Evolutionary conservation across 2,113 vertebrate species (phyloP), one percentile per base, ranked within the genome.

Genomic region (Phalacrocorax brasilianus): DNA sequence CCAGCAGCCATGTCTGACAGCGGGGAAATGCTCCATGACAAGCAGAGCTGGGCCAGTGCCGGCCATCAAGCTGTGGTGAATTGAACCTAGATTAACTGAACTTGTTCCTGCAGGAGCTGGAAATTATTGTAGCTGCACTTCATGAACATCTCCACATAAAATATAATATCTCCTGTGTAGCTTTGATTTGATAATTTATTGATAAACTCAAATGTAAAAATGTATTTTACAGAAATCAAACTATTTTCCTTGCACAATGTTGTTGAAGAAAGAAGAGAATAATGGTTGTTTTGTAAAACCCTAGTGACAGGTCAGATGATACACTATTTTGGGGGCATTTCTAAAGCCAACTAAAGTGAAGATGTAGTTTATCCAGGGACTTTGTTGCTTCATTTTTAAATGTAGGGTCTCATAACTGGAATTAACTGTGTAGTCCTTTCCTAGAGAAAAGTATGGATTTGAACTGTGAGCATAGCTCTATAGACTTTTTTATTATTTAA

Each of bases 381-480:
- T 75, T 83, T 33, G 92, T 81, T 94, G 24, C 44, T 93, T 89
- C 4, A 33, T 80, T 95, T 94, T 92, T 85, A 95, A 75, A 27
- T 91, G 42, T 91, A 89, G 33, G 84, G 26, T 96, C 52, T 95
- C 38, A 38, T 90, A 95, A 85, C 73, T 85, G 6, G 13, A 94
- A 90, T 88, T 47, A 47, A 49, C 22, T 44, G 11, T 82, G 14
- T 49, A 58, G 50, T 50, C 15, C 9, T 86, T 72, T 90, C 20
- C 35, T 44, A 28, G 26, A 42, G 73, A 65, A 94, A 93, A 82
- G 49, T 24, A 4, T 65, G 65, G 28, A 59, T 82, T 89, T 94
- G 47, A 93, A 72, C 30, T 65, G 18, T 56, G 14, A 85, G 17
- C 55, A 20, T 63, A 87, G 18, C 18, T 91, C 26, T 75, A 0